Evolutionary conservation across 2,888 invertebrate genomes (phyloP).

Genomic region (Silvanus unidentatus): DNA sequence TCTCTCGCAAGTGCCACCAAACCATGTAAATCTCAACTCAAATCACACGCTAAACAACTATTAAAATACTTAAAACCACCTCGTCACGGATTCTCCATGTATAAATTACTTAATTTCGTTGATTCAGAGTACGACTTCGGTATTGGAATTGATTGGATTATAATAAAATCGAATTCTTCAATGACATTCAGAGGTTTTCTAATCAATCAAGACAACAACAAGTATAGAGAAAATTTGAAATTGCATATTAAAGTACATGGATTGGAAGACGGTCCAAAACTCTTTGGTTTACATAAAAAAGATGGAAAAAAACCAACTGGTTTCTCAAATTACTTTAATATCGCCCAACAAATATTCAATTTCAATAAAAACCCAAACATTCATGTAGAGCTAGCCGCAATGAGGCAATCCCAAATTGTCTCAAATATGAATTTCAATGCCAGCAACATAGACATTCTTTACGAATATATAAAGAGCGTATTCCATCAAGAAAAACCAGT

Average conservation of each 20-base stretch:
- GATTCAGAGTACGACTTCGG: conserved; percentile 45
- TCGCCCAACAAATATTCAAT: not conserved
- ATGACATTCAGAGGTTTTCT: conserved; percentile 9
- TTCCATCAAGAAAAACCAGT: conserved; percentile 11
- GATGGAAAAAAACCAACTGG: not conserved
- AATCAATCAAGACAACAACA: not conserved
- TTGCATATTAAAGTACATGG: conserved; percentile 8
- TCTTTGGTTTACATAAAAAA: conserved; percentile 1
- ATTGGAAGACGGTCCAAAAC: not conserved
- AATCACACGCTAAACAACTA: conserved; percentile 37
- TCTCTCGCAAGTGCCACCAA: conserved; percentile 43
- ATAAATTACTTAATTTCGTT: conserved; percentile 41
- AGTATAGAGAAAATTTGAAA: not conserved
- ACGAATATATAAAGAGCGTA: conserved; percentile 5
- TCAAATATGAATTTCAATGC: conserved; percentile 20
- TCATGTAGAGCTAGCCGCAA: conserved; percentile 19
- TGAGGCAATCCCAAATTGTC: conserved; percentile 21
- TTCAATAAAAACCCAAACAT: conserved; percentile 14
- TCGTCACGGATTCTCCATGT: conserved; percentile 32
- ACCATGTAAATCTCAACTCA: conserved; percentile 40
- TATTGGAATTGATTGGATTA: conserved; percentile 33
- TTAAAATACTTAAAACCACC: conserved; percentile 36
- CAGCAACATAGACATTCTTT: conserved; percentile 16
- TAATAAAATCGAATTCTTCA: conserved; percentile 16
- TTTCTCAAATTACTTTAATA: not conserved